Evolutionary conservation across 2,888 invertebrate species (phyloP), one percentile per base, ranked within the genome.

Genomic region (Drosophila subsilvestris): DNA sequence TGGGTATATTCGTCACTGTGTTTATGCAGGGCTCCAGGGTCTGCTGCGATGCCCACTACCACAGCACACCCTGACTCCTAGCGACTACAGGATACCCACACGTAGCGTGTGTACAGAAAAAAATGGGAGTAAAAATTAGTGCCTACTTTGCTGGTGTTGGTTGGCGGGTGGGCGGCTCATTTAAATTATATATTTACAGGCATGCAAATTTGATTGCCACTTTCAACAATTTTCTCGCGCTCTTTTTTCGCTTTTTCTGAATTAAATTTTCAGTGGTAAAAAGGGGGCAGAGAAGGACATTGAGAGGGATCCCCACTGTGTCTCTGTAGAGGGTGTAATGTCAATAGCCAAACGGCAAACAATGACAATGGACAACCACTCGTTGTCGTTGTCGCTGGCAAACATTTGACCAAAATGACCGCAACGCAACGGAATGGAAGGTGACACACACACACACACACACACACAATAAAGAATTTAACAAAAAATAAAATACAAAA

Each of bases 121-220:
- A 68, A 53, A 63, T 68, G 67, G 63, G 62, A 72, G 71, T 61
- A 74, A 49, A 49, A 71, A 75, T 69, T 51, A 47, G 63, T 29
- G 58, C 56, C 65, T 51, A 66, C 74, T 80, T 69, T 48, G 47
- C 37, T 37, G 37, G 37, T 7, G 37, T n/a, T n/a, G 37, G 37
- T n/a, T 14, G 14, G 32, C 32, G 7, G 27, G 68, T 47, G 67
- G 67, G 78, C 69, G 44, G 50, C 72, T 70, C 68, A 76, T 79
- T 82, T 76, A 71, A 81, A 85, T 84, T 76, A 70, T 77, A 82
- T 77, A 82, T 82, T 87, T 81, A 81, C 82, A 79, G 70, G 68
- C 63, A 87, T 87, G 87, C 71, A 82, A 82, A 87, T 87, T 82
- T 87, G 70, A 82, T 82, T 76, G 81, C 74, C 87, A 56, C 47